Evolutionary conservation across 2,797 vertebrate species (phyloP).

Genomic region (Hydrophis major): DNA sequence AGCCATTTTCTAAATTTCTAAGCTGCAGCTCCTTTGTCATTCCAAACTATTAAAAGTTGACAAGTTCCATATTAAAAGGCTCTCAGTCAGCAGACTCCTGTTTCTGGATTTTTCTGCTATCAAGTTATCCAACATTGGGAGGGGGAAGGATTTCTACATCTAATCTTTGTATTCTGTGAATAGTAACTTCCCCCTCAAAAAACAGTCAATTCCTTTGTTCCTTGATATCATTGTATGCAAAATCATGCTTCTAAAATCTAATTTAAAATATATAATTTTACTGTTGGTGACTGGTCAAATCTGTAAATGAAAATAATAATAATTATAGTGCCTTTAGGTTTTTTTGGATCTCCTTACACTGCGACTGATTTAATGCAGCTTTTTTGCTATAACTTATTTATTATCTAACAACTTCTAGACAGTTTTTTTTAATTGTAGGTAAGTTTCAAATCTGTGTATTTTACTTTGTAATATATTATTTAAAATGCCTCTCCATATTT

Average conservation of each 20-base stretch:
- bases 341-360: too few species aligned
- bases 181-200: not conserved
- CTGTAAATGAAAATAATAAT: not conserved
- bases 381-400: constrained; percentile 41
- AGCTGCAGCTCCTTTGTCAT: not conserved
- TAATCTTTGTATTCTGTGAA: not conserved
- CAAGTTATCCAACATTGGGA: not conserved
- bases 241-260: constrained; percentile 14
- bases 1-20: not conserved
- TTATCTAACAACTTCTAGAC: constrained; percentile 36
- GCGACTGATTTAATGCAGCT: not conserved
- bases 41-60: not conserved
- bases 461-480: constrained; percentile 27
- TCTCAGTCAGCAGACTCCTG: not conserved
- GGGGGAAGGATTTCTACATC: not conserved
- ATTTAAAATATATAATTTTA: constrained; percentile 1
- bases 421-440: constrained; percentile 33
- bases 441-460: constrained; percentile 24
- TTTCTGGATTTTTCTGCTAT: not conserved
- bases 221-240: not conserved
- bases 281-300: constrained; percentile 5
- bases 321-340: not conserved
- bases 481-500: constrained; percentile 30
- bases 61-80: not conserved
- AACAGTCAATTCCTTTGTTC: not conserved